A percentile compares a stretch with the other conserved stretches of the same genome.
Evolutionary conservation across 2,797 vertebrate species (phyloP).

Genomic region (Onychomys leucogaster): DNA sequence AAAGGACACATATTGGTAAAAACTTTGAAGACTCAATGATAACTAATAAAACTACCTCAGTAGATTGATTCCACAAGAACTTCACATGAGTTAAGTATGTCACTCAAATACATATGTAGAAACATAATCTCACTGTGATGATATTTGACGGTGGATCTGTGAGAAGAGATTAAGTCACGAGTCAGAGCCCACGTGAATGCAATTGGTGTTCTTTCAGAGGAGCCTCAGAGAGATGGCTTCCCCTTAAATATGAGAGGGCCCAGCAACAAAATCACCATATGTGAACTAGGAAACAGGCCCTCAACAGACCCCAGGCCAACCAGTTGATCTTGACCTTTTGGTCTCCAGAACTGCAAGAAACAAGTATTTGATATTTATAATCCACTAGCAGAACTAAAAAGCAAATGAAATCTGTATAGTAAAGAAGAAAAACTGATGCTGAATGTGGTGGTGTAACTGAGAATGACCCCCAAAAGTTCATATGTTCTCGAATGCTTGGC

Average conservation of each 20-base stretch:
- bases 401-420: background rate
- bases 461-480: background rate
- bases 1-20: background rate
- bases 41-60: constrained; percentile 2
- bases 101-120: background rate
- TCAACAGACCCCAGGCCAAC: background rate
- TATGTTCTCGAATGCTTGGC: background rate
- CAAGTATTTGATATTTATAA: background rate
- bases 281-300: background rate
- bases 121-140: background rate
- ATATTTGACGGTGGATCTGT: background rate
- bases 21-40: background rate
- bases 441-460: background rate
- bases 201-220: background rate
- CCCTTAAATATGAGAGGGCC: background rate
- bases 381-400: background rate
- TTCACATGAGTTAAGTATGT: background rate
- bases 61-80: constrained; percentile 11
- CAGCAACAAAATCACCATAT: background rate
- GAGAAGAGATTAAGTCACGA: background rate
- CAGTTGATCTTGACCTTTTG: background rate
- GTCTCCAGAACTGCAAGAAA: background rate
- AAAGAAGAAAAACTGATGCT: background rate
- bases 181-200: too few species aligned
- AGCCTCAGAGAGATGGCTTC: background rate